Conservation (phyloP, 2,113 vertebrate genomes). For the Addax nasomaculatus region DNA sequence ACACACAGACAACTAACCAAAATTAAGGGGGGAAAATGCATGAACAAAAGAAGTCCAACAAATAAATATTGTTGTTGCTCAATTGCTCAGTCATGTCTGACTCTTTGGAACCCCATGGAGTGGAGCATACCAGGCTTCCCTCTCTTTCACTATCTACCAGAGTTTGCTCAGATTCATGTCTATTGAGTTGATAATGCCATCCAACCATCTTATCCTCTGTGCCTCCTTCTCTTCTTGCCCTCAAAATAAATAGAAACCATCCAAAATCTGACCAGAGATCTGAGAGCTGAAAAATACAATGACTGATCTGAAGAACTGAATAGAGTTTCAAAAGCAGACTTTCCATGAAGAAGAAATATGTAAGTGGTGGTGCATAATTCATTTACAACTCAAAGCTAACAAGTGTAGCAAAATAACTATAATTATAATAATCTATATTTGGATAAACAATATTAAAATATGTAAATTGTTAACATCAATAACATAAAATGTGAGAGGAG, state of each 20-base stretch:
- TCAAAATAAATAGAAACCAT: background rate
- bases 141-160: background rate
- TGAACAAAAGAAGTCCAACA: background rate
- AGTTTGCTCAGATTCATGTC: background rate
- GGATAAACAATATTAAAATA: background rate
- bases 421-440: background rate
- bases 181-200: background rate
- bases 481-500: background rate
- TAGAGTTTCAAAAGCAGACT: background rate
- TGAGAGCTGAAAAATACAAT: background rate
- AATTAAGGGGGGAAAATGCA: background rate
- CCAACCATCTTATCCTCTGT: background rate
- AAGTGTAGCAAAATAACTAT: background rate
- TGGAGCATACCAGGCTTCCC: background rate
- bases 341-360: background rate
- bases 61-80: background rate
- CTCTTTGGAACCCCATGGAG: background rate
- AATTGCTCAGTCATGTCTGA: background rate
- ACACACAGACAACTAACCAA: background rate
- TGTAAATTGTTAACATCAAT: background rate
- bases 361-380: background rate
- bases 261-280: background rate
- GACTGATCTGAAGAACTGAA: background rate
- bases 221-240: background rate
- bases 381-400: background rate